Percentiles rank a stretch among this genome's conserved stretches.
Conservation (phyloP, 2,113 vertebrate genomes). For the Cricetomys ansorgei region DNA sequence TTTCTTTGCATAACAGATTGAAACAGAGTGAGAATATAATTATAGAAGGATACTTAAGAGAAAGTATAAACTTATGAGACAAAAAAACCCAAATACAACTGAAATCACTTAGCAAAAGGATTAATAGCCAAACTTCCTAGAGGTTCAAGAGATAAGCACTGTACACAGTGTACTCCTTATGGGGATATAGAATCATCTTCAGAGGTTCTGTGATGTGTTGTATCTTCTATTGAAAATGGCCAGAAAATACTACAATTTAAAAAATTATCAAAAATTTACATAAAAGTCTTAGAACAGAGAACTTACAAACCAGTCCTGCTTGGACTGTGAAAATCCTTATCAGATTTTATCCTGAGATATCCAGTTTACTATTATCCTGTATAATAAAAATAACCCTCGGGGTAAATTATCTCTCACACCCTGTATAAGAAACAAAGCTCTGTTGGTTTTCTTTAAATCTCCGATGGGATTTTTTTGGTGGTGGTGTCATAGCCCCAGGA, state of each 20-base stretch:
- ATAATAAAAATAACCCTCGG: not conserved
- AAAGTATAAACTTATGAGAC: slow-evolving; percentile 1
- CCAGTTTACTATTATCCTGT: not conserved
- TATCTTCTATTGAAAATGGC: not conserved
- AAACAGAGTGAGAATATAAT: not conserved
- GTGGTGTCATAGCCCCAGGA: not conserved
- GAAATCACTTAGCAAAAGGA: not conserved
- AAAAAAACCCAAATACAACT: not conserved
- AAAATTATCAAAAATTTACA: not conserved
- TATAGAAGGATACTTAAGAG: not conserved
- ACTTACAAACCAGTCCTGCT: not conserved
- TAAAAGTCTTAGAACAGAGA: not conserved
- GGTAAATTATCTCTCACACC: not conserved
- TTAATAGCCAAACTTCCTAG: not conserved
- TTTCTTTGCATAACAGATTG: slow-evolving; percentile 41
- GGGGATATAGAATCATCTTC: not conserved
- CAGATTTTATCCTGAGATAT: slow-evolving; percentile 12
- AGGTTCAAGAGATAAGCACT: not conserved
- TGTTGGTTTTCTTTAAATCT: not conserved
- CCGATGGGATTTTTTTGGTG: not conserved
- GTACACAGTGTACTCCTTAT: not conserved
- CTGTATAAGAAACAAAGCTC: not conserved
- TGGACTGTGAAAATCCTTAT: not conserved
- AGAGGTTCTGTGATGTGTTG: not conserved
- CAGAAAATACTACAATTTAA: not conserved